Evolutionary conservation across 1,140 invertebrate genomes (phyloP).

Genomic region (Cotesia chilonis): DNA sequence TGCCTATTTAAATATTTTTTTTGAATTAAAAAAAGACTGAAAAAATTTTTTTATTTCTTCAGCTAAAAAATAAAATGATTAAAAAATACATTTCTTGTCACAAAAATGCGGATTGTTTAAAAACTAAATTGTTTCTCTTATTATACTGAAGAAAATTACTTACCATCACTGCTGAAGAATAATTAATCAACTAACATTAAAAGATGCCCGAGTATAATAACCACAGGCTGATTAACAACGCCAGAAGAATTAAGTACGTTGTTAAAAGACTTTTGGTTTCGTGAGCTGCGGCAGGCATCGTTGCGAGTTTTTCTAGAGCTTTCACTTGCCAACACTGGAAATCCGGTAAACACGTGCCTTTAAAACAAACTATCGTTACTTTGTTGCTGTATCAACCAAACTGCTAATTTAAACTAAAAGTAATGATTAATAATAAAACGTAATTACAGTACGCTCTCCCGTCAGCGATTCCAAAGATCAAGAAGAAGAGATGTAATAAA

Average conservation of each 20-base stretch:
- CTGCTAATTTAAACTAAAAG: no score
- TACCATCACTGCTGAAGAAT: conserved; percentile 40
- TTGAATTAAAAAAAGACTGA: no score
- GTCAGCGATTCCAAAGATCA: neutral
- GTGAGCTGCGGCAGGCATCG: conserved; percentile 49
- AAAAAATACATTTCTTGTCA: no score
- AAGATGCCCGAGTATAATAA: conserved; percentile 63
- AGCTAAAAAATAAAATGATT: no score
- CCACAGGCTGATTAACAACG: conserved; percentile 64
- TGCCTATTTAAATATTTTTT: no score
- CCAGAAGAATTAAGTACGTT: conserved; percentile 65
- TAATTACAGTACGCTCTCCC: no score
- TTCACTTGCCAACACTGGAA: conserved; percentile 18
- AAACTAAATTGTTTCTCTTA: no score
- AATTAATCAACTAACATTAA: conserved; percentile 39
- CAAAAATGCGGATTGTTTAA: no score
- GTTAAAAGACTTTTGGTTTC: conserved; percentile 64
- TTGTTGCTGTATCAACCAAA: neutral
- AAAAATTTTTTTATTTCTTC: no score
- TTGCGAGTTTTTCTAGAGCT: conserved; percentile 28
- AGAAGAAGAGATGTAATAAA: neutral
- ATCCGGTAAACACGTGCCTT: conserved; percentile 7
- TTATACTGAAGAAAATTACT: conserved; percentile 29
- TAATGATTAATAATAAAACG: no score
- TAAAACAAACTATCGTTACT: conserved; percentile 6